A percentile compares a stretch with the other conserved stretches of the same genome.
These are phyloP conservation scores for Pterostichus niger DNA, from an alignment of 2,888 invertebrate genomes.

Conservation along the genomic window DNA sequence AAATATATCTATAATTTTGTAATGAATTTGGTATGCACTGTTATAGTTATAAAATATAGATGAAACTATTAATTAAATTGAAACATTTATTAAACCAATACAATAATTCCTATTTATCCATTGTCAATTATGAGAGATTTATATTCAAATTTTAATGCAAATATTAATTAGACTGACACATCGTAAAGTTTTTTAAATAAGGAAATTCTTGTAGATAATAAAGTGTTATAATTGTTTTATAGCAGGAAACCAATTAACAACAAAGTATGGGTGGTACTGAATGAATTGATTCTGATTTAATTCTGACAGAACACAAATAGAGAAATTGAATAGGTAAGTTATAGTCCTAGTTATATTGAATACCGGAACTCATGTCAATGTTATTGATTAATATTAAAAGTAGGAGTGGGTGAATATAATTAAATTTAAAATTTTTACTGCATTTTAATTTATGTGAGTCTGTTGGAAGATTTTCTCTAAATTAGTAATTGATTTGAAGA, in stretches of 20 bases:
- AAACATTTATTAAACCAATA: constrained; percentile 5
- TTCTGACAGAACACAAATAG: constrained; percentile 37
- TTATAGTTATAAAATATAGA: constrained; percentile 59
- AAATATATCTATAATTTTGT: constrained; percentile 55
- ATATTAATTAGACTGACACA: too few species aligned
- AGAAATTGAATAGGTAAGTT: constrained; percentile 47
- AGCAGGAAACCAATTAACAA: constrained; percentile 43
- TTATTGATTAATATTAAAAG: constrained; percentile 36
- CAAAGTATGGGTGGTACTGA: constrained; percentile 50
- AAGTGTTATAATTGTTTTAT: constrained; percentile 40
- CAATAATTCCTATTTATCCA: constrained; percentile 7
- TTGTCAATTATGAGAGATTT: constrained; percentile 38
- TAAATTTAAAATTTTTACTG: constrained; percentile 25
- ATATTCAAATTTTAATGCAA: constrained; percentile 29
- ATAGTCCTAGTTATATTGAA: constrained; percentile 36
- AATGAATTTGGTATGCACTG: constrained; percentile 57
- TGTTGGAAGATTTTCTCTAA: too few species aligned
- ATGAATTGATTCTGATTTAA: constrained; percentile 14
- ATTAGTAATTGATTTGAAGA: too few species aligned
- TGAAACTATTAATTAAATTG: constrained; percentile 8
- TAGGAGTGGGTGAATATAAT: constrained; percentile 32
- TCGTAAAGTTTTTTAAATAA: background rate
- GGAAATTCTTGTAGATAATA: constrained; percentile 40
- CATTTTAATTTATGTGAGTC: constrained; percentile 25
- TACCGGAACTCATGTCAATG: constrained; percentile 8